phyloP scores from a whole-genome alignment of 1,140 invertebrate genomes.

The Dryas iulia region DNA sequence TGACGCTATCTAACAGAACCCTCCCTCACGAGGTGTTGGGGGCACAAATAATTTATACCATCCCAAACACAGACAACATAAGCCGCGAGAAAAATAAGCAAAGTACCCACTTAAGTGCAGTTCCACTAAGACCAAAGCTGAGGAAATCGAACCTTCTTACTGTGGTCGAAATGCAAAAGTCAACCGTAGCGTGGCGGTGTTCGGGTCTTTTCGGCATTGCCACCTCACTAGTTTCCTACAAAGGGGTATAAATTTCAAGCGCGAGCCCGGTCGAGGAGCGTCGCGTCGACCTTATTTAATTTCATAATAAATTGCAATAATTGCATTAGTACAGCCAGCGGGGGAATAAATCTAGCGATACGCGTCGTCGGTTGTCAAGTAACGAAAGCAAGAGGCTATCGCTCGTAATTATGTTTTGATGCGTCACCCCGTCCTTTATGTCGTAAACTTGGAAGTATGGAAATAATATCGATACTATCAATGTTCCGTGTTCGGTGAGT shows the following conservation, averaged over 20 bases:
- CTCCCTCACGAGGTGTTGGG: conserved; percentile 67
- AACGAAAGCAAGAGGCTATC: conserved; percentile 44
- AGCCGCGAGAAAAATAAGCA: conserved; percentile 76
- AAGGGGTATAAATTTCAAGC: conserved; percentile 71
- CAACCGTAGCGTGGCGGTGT: conserved; percentile 41
- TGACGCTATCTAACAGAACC: conserved; percentile 62
- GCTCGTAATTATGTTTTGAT: conserved; percentile 43
- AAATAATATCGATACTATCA: conserved; percentile 51
- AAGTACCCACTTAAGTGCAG: conserved; percentile 68
- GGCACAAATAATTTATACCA: conserved; percentile 75
- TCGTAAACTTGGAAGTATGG: conserved; percentile 46
- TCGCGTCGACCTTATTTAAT: conserved; percentile 74
- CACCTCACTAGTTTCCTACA: conserved; percentile 55
- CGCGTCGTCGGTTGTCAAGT: conserved; percentile 46
- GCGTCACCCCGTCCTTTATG: conserved; percentile 43
- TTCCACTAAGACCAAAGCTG: conserved; percentile 5
- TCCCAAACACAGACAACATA: conserved; percentile 69
- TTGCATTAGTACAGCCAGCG: conserved; percentile 65
- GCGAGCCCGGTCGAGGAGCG: conserved; percentile 45
- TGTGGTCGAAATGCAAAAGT: conserved; percentile 55
- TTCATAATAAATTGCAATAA: conserved; percentile 79
- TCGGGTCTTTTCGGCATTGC: conserved; percentile 46
- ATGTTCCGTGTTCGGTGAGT: conserved; percentile 41
- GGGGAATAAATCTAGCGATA: conserved; percentile 68
- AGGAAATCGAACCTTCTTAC: conserved; percentile 51